Conservation (phyloP, 2,888 invertebrate genomes). For the Dasypogon diadema region DNA sequence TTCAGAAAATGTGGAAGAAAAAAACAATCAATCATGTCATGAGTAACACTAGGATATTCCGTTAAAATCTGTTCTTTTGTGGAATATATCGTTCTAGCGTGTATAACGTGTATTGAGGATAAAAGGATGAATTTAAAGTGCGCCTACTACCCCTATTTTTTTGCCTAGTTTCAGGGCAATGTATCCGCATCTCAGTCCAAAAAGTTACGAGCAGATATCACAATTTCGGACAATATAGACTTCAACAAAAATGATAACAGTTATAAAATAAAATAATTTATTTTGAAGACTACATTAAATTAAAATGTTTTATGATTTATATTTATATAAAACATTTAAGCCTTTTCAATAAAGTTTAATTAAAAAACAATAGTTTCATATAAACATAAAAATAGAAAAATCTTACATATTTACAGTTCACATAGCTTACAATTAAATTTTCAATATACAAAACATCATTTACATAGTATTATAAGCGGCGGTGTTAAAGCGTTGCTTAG, state of each 20-base stretch:
- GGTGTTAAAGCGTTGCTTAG: slow-evolving; percentile 81
- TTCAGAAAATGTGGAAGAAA: too few relatives aligned
- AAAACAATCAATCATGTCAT: too few relatives aligned
- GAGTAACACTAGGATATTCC: too few relatives aligned
- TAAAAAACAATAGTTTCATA: slow-evolving; percentile 63
- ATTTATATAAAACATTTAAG: slow-evolving; percentile 54
- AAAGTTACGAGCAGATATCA: too few relatives aligned
- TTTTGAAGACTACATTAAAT: slow-evolving; percentile 53
- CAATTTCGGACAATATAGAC: neutral
- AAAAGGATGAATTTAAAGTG: too few relatives aligned
- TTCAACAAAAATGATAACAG: neutral
- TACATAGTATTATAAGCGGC: slow-evolving; percentile 90
- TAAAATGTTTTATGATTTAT: slow-evolving; percentile 51
- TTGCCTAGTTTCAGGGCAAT: too few relatives aligned
- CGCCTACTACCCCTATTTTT: too few relatives aligned
- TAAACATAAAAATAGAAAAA: slow-evolving; percentile 65
- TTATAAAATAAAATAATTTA: slow-evolving; percentile 54
- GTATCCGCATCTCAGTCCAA: too few relatives aligned
- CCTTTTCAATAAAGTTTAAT: slow-evolving; percentile 59
- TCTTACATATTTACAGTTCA: slow-evolving; percentile 63
- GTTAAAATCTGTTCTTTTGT: too few relatives aligned
- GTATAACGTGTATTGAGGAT: too few relatives aligned
- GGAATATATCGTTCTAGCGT: too few relatives aligned
- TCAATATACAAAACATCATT: slow-evolving; percentile 61
- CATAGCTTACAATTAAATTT: slow-evolving; percentile 33